Conservation (phyloP, 2,797 vertebrate genomes). For the Xiphophorus birchmanni region DNA sequence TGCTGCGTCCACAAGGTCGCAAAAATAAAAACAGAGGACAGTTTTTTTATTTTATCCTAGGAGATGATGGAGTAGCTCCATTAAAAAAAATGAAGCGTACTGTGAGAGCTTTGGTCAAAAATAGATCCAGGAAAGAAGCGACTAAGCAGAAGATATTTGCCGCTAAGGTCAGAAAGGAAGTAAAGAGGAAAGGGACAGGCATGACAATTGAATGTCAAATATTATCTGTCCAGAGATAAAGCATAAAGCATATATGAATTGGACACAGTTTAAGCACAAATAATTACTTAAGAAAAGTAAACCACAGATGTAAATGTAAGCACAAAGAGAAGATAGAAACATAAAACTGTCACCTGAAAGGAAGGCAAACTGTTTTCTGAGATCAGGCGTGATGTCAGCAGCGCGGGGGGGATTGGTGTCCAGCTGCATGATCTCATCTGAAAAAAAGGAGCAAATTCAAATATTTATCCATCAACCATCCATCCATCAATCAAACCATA, state of each 20-base stretch:
- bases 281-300: not conserved
- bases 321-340: not conserved
- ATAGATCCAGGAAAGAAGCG: not conserved
- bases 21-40: not conserved
- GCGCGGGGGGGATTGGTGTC: conserved; percentile 89
- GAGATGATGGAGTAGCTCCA: not conserved
- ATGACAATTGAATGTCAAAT: conserved; percentile 65
- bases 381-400: conserved; percentile 91
- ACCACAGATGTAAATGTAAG: conserved; percentile 8
- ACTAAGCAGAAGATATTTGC: not conserved
- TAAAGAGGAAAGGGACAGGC: conserved; percentile 41
- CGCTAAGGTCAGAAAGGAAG: not conserved
- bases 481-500: not conserved
- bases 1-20: conserved; percentile 53
- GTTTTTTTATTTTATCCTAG: not conserved
- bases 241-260: conserved; percentile 23
- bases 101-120: not conserved
- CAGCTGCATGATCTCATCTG: conserved; percentile 99
- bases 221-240: conserved; percentile 2
- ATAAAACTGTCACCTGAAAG: conserved; percentile 85
- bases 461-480: not conserved
- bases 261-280: conserved; percentile 3
- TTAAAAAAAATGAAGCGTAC: not conserved
- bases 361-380: conserved; percentile 94
- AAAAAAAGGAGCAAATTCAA: conserved; percentile 29